These are phyloP conservation scores for Clarias pachynema DNA, from an alignment of 2,797 vertebrate species.

Conservation along the genomic window DNA sequence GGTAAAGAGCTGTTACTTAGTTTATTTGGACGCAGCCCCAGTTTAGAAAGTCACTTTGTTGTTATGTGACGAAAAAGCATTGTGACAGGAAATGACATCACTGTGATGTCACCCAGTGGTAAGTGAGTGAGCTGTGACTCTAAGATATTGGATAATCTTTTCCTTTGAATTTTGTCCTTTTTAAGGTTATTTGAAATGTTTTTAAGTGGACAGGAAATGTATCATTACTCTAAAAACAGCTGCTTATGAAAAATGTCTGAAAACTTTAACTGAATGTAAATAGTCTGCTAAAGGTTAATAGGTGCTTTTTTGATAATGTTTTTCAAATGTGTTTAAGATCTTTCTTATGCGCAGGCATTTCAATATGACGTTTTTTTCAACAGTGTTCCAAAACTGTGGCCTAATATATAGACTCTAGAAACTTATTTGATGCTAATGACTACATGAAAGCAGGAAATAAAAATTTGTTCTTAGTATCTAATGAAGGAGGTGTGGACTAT, in stretches of 20 bases:
- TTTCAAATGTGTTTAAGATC: not conserved
- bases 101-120: not conserved
- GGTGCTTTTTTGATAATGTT: not conserved
- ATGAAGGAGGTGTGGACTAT: not conserved
- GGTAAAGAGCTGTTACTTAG: not conserved
- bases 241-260: not conserved
- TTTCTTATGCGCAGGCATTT: not conserved
- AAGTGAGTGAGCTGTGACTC: not conserved
- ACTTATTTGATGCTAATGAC: not conserved
- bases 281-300: not conserved
- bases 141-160: not conserved
- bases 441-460: not conserved
- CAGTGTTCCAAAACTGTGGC: not conserved
- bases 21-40: not conserved
- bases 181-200: not conserved
- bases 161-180: not conserved
- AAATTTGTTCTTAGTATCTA: not conserved
- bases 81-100: not conserved
- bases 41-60: slow-evolving; percentile 20
- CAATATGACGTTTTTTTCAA: not conserved
- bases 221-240: not conserved
- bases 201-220: not conserved
- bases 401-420: not conserved
- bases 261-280: not conserved
- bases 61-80: not conserved